Percentiles rank a stretch among this genome's conserved stretches.
phyloP scores from a whole-genome alignment of 2,113 vertebrate genomes.

The Solea senegalensis region DNA sequence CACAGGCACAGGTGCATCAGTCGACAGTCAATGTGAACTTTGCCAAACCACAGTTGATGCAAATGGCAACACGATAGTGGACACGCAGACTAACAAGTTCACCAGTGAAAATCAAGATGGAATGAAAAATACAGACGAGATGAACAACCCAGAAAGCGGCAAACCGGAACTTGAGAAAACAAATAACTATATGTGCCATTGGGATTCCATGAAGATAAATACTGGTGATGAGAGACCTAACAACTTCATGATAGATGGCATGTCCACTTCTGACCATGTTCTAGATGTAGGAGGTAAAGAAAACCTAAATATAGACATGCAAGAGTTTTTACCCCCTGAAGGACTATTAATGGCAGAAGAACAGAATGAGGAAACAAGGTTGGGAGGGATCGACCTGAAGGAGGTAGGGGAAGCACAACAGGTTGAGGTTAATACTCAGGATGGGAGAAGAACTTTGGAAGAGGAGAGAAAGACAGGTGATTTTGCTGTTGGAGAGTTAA shows the following conservation, averaged over 20 bases:
- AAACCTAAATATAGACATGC: not conserved
- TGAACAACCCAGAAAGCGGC: not conserved
- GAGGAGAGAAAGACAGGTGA: not conserved
- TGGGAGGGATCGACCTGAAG: slow-evolving; percentile 6
- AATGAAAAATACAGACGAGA: not conserved
- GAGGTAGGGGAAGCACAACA: slow-evolving; percentile 26
- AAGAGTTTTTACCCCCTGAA: not conserved
- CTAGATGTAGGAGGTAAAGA: not conserved
- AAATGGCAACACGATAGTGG: not conserved
- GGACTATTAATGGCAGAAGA: slow-evolving; percentile 12
- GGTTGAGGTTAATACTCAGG: slow-evolving; percentile 16
- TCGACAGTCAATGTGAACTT: not conserved
- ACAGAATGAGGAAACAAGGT: not conserved
- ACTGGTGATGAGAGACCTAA: slow-evolving; percentile 9
- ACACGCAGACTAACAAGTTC: slow-evolving; percentile 5
- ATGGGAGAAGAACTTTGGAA: not conserved
- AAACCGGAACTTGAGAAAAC: slow-evolving; percentile 3
- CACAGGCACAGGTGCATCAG: not conserved
- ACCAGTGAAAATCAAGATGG: slow-evolving; percentile 4
- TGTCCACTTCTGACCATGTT: not conserved
- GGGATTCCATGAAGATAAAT: not conserved
- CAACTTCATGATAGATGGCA: not conserved
- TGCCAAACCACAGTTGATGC: slow-evolving; percentile 6
- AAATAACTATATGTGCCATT: not conserved
- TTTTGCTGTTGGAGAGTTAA: slow-evolving; percentile 11